phyloP scores from a whole-genome alignment of 2,113 vertebrate genomes.

The Rhegmatorhina hoffmannsi region DNA sequence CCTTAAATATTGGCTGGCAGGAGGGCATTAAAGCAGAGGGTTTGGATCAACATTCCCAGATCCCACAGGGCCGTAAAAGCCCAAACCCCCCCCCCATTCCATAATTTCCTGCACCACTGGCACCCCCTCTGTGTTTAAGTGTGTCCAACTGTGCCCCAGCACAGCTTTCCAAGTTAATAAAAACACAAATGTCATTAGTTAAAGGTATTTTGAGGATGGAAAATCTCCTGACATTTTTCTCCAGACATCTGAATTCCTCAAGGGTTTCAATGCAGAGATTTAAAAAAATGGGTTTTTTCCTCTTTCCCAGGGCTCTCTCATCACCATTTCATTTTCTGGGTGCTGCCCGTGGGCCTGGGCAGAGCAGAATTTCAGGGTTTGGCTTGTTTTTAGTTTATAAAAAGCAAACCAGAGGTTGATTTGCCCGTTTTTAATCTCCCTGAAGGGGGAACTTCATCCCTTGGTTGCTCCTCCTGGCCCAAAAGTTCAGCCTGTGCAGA shows the following conservation, averaged over 20 bases:
- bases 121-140: not conserved
- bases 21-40: not conserved
- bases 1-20: constrained; percentile 45
- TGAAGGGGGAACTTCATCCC: not conserved
- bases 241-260: not conserved
- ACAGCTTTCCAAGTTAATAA: not conserved
- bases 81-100: not conserved
- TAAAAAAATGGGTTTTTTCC: not conserved
- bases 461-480: not conserved
- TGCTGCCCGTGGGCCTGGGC: not conserved
- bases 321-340: not conserved
- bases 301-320: not conserved
- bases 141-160: not conserved
- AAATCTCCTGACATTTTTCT: not conserved
- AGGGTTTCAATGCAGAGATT: not conserved
- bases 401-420: not conserved
- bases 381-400: not conserved
- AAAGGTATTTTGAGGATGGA: not conserved
- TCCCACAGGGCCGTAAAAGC: not conserved
- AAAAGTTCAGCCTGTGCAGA: not conserved
- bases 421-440: not conserved
- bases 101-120: not conserved
- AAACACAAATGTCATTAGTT: not conserved
- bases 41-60: not conserved
- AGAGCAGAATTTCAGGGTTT: not conserved